Evolutionary conservation across 2,797 vertebrate species (phyloP).

Genomic region (Chaetophractus vellerosus): DNA sequence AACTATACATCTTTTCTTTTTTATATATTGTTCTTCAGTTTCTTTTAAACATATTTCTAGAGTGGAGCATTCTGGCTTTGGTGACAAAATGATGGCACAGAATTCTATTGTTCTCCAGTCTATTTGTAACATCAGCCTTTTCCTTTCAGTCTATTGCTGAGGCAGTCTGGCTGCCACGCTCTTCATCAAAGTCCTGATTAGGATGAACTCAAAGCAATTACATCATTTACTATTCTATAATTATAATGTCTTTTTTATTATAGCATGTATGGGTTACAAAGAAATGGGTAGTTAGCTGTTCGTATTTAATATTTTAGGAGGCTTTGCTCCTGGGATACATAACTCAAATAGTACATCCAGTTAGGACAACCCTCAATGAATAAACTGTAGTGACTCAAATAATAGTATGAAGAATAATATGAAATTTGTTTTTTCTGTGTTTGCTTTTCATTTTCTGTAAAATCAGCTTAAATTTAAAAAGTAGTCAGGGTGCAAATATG

Average conservation of each 20-base stretch:
- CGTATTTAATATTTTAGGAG: slow-evolving; percentile 46
- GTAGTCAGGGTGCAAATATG: not conserved
- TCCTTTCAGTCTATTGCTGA: not conserved
- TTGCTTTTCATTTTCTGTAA: not conserved
- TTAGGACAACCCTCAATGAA: not conserved
- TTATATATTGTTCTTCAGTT: not conserved
- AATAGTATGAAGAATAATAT: not conserved
- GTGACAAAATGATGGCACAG: not conserved
- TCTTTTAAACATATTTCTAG: not conserved
- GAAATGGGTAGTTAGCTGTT: slow-evolving; percentile 33
- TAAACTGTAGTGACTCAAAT: not conserved
- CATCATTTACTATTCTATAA: not conserved
- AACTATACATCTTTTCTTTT: not conserved
- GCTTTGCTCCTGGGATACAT: slow-evolving; percentile 7
- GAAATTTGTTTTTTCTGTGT: not conserved
- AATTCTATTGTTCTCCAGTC: not conserved
- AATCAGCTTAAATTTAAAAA: not conserved
- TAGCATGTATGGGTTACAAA: not conserved
- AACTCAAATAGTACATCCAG: slow-evolving; percentile 3
- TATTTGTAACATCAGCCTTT: not conserved
- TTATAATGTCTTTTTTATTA: not conserved
- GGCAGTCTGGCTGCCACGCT: not conserved
- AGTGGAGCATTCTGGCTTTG: not conserved
- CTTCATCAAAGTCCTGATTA: not conserved
- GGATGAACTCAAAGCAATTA: not conserved